Percentiles rank a stretch among this genome's conserved stretches.
Conservation (phyloP, 2,888 invertebrate species). For the Amphipyra berbera region DNA sequence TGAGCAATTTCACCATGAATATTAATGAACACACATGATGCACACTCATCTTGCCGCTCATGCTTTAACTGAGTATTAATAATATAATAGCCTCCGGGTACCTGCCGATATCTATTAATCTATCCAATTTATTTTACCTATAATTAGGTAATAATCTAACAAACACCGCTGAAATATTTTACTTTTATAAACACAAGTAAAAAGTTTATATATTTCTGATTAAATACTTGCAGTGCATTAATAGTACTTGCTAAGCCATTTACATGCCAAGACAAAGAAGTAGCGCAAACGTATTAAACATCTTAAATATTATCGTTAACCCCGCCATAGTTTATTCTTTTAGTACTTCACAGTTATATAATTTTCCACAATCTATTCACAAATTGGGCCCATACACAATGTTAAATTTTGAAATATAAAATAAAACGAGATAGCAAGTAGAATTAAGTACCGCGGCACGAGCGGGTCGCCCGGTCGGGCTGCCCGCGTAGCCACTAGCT, state of each 20-base stretch:
- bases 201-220: no score
- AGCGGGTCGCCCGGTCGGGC: slow-evolving; percentile 5
- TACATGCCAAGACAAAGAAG: no score
- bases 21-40: slow-evolving; percentile 84
- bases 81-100: slow-evolving; percentile 75
- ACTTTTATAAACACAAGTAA: no score
- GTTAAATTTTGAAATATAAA: slow-evolving; percentile 16
- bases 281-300: no score
- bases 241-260: no score
- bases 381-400: not conserved
- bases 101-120: slow-evolving; percentile 71
- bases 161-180: no score
- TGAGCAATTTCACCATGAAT: slow-evolving; percentile 86
- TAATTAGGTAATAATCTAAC: no score
- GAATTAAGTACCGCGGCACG: slow-evolving; percentile 19
- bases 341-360: no score
- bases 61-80: slow-evolving; percentile 80
- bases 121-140: slow-evolving; percentile 53
- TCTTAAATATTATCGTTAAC: no score
- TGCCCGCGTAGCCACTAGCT: slow-evolving; percentile 28
- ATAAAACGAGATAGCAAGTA: slow-evolving; percentile 12
- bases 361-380: no score
- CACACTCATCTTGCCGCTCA: slow-evolving; percentile 76
- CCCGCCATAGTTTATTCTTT: no score
- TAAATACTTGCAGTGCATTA: no score